Evolutionary conservation across 1,140 invertebrate genomes (phyloP).

Genomic region (Tetramorium parvispinum): DNA sequence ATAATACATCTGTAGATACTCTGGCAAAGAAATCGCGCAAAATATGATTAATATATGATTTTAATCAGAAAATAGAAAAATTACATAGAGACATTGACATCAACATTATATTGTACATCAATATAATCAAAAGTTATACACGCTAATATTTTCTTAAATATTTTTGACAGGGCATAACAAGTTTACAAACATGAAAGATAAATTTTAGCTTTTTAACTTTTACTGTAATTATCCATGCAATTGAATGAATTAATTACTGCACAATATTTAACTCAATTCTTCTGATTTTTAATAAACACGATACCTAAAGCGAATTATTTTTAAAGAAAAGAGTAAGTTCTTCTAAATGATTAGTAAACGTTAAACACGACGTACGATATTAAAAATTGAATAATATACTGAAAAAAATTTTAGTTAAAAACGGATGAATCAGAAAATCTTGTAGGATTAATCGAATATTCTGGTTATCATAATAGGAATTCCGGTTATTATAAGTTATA

Average conservation of each 20-base stretch:
- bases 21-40: too few species aligned
- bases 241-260: not conserved
- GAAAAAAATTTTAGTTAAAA: too few species aligned
- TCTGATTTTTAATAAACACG: not conserved
- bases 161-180: not conserved
- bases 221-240: not conserved
- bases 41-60: not conserved
- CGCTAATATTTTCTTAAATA: not conserved
- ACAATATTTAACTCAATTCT: not conserved
- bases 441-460: too few species aligned
- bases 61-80: not conserved
- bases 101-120: not conserved
- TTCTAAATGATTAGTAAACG: not conserved
- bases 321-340: not conserved
- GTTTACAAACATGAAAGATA: not conserved
- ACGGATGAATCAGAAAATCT: too few species aligned
- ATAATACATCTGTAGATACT: too few species aligned
- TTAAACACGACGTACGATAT: not conserved
- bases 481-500: too few species aligned
- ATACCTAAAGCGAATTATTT: not conserved
- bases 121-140: not conserved
- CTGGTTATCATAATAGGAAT: too few species aligned
- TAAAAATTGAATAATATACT: slow-evolving; percentile 9
- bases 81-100: not conserved
- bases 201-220: not conserved